phyloP scores from a whole-genome alignment of 2,888 invertebrate genomes.

The Acleris emargana region DNA sequence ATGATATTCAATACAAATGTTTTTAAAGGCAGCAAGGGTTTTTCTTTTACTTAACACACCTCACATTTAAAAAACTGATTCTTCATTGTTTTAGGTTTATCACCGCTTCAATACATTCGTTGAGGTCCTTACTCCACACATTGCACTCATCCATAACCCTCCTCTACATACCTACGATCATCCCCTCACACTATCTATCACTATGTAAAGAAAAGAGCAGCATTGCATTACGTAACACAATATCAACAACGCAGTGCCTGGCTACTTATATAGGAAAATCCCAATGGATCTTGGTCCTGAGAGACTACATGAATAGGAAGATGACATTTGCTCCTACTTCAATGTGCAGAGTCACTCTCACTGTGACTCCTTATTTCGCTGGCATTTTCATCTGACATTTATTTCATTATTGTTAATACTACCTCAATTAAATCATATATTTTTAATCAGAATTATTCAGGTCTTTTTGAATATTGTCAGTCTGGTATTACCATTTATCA shows the following conservation, averaged over 20 bases:
- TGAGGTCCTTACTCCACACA: conserved; percentile 63
- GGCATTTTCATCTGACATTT: conserved; percentile 64
- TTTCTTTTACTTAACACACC: conserved; percentile 4
- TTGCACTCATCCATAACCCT: conserved; percentile 63
- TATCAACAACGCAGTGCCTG: conserved; percentile 53
- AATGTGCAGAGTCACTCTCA: conserved; percentile 73
- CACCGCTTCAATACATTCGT: conserved; percentile 66
- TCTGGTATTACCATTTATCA: not conserved
- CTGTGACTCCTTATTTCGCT: conserved; percentile 71
- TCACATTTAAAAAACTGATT: conserved; percentile 25
- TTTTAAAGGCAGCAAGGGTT: conserved; percentile 23
- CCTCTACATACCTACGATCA: conserved; percentile 59
- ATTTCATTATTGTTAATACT: conserved; percentile 34
- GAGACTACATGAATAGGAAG: conserved; percentile 75
- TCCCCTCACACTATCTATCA: conserved; percentile 57
- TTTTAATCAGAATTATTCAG: conserved; percentile 1
- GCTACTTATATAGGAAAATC: conserved; percentile 53
- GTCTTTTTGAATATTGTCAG: not conserved
- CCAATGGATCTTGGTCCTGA: conserved; percentile 69
- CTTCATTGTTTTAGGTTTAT: conserved; percentile 78
- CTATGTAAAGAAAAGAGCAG: conserved; percentile 59
- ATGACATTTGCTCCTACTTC: conserved; percentile 77
- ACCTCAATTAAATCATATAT: conserved; percentile 21
- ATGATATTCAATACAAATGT: conserved; percentile 6
- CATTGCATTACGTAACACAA: conserved; percentile 52